These are phyloP conservation scores for Thalpophila matura DNA, from an alignment of 2,888 invertebrate species.

Conservation along the genomic window DNA sequence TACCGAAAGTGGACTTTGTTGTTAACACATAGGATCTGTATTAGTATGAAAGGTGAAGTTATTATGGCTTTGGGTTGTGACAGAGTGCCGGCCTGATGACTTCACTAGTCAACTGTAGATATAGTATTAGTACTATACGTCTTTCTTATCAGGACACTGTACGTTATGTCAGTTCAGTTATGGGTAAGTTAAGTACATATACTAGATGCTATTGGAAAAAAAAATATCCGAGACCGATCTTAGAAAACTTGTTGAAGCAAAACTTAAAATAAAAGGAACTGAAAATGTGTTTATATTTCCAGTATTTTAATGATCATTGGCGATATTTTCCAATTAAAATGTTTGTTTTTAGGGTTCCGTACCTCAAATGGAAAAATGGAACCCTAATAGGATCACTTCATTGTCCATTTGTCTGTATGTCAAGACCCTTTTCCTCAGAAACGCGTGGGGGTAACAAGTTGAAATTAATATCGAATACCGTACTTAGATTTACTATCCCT, in stretches of 20 bases:
- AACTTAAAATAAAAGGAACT: neutral
- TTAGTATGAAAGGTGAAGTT: constrained; percentile 23
- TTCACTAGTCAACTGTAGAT: constrained; percentile 69
- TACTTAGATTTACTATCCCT: too few relatives aligned
- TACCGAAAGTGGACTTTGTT: constrained; percentile 28
- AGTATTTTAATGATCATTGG: constrained; percentile 17
- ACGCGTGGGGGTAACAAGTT: too few relatives aligned
- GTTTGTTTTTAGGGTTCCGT: too few relatives aligned
- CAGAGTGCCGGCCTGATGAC: constrained; percentile 64
- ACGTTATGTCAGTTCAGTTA: constrained; percentile 60
- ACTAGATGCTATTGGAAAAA: neutral
- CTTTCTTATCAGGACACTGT: constrained; percentile 63
- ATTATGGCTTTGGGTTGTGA: constrained; percentile 32
- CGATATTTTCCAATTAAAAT: constrained; percentile 5
- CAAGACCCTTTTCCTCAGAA: too few relatives aligned
- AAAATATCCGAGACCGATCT: neutral
- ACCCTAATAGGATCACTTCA: too few relatives aligned
- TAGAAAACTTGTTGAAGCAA: neutral
- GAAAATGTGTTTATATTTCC: constrained; percentile 12
- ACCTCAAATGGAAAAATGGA: too few relatives aligned
- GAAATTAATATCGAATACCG: too few relatives aligned
- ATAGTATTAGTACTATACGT: constrained; percentile 54
- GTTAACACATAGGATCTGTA: constrained; percentile 17
- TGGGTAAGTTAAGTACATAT: constrained; percentile 20
- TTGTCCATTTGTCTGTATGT: too few relatives aligned